Evolutionary conservation across 2,113 vertebrate species (phyloP).

Genomic region (Asarcornis scutulata): DNA sequence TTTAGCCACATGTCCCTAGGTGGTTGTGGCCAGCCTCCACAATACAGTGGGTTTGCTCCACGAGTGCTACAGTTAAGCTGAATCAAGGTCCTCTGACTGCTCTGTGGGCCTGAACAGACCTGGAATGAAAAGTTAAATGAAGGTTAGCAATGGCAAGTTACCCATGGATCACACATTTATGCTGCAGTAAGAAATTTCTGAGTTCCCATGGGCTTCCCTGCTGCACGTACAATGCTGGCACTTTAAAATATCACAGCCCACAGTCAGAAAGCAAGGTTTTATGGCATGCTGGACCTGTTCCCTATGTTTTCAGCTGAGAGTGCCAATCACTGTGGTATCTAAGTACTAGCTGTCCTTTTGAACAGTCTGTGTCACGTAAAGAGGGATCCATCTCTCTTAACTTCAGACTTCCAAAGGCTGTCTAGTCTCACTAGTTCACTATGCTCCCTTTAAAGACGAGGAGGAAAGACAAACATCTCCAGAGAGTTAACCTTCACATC

Average conservation of each 20-base stretch:
- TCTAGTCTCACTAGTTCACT: neutral
- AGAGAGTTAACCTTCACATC: neutral
- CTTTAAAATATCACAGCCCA: constrained; percentile 18
- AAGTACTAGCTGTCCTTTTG: constrained; percentile 47
- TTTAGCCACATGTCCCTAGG: neutral
- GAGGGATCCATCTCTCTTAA: neutral
- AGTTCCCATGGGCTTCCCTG: neutral
- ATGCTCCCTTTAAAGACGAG: neutral
- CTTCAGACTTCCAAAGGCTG: neutral
- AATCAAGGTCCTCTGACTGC: neutral
- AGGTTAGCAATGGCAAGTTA: neutral
- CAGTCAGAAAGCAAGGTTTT: neutral
- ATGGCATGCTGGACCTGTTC: neutral
- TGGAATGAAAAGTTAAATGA: neutral
- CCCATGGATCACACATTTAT: neutral
- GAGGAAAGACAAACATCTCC: neutral
- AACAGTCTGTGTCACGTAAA: constrained; percentile 16
- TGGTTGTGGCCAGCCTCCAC: neutral
- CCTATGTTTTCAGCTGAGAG: constrained; percentile 10
- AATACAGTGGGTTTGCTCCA: neutral
- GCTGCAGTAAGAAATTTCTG: constrained; percentile 26
- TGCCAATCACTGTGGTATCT: constrained; percentile 36
- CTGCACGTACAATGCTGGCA: neutral
- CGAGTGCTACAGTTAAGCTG: neutral
- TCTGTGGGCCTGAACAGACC: neutral